Percentiles rank a stretch among this genome's conserved stretches.
Evolutionary conservation across 2,113 vertebrate species (phyloP).

Genomic region (Odocoileus virginianus): DNA sequence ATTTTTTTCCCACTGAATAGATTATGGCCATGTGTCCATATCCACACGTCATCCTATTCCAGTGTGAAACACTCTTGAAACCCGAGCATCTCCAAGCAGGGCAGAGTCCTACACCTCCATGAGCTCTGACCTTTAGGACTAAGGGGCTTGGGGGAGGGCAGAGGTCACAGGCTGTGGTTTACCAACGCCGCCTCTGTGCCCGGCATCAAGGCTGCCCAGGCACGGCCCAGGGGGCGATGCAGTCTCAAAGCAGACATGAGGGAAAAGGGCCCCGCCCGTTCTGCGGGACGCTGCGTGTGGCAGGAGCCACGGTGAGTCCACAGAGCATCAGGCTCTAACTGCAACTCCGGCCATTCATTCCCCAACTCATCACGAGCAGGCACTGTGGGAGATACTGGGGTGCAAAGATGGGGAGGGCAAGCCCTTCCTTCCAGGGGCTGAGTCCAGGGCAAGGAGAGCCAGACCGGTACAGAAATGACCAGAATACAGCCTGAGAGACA

Average conservation of each 20-base stretch:
- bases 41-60: not conserved
- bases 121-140: not conserved
- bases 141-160: not conserved
- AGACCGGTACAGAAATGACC: not conserved
- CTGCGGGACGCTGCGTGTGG: not conserved
- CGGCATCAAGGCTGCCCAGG: not conserved
- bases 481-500: not conserved
- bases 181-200: too few relatives aligned
- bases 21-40: not conserved
- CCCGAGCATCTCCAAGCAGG: not conserved
- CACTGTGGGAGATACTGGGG: not conserved
- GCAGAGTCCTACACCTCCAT: too few relatives aligned
- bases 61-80: not conserved
- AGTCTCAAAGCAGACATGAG: not conserved
- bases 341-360: not conserved
- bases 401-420: not conserved
- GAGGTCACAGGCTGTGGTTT: not conserved
- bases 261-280: not conserved
- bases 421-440: not conserved
- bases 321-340: not conserved
- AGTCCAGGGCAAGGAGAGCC: not conserved
- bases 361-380: not conserved
- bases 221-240: not conserved
- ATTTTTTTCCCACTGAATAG: not conserved
- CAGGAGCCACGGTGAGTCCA: not conserved